Percentiles rank a stretch among this genome's conserved stretches.
phyloP scores from a whole-genome alignment of 2,888 invertebrate genomes.

The Pinctada fucata region DNA sequence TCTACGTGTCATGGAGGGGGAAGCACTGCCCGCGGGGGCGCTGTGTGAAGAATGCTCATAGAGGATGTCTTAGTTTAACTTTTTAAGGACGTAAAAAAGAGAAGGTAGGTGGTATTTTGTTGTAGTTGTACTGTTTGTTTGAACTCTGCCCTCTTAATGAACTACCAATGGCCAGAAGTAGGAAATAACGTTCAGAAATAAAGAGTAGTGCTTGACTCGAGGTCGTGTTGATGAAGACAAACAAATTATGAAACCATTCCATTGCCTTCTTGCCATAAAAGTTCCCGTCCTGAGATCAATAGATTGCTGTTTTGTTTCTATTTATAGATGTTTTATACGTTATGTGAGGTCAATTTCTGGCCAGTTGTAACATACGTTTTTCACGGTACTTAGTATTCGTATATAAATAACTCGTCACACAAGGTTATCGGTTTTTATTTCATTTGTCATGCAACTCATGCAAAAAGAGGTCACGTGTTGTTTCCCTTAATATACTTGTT shows the following conservation, averaged over 20 bases:
- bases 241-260: too few species aligned
- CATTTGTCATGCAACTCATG: too few species aligned
- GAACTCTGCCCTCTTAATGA: background rate
- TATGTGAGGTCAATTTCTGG: background rate
- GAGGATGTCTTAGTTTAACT: constrained; percentile 5
- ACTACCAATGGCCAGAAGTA: too few species aligned
- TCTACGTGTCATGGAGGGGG: background rate
- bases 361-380: background rate
- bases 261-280: too few species aligned
- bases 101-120: background rate
- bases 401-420: too few species aligned
- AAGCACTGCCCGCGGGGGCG: background rate
- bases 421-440: too few species aligned
- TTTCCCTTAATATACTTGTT: background rate
- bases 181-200: too few species aligned
- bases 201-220: too few species aligned
- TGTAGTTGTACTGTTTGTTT: background rate
- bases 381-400: too few species aligned
- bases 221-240: too few species aligned
- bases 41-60: constrained; percentile 2
- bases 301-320: background rate
- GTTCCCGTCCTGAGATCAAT: too few species aligned
- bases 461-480: background rate
- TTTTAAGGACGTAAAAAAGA: background rate
- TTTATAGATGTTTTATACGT: background rate